Conservation (phyloP, 2,113 vertebrate species). For the Dasypus novemcinctus region DNA sequence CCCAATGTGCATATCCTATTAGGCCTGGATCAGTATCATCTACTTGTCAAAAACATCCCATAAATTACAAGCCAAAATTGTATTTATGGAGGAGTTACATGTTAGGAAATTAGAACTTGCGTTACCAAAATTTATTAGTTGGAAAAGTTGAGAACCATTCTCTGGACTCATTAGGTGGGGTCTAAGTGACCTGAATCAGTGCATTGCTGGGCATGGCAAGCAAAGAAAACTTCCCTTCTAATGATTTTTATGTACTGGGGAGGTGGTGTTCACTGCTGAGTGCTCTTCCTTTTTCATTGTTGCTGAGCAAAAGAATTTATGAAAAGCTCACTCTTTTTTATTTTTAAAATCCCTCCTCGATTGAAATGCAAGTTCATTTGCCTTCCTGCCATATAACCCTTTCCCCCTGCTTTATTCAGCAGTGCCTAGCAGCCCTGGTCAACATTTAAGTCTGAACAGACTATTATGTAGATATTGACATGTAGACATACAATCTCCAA, state of each 20-base stretch:
- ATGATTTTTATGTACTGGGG: constrained; percentile 72
- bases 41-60: background rate
- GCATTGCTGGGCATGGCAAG: constrained; percentile 48
- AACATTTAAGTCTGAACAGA: background rate
- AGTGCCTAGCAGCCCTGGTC: background rate
- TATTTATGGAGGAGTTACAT: constrained; percentile 1
- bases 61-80: background rate
- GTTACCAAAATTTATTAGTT: constrained; percentile 40
- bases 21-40: background rate
- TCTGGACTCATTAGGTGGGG: constrained; percentile 48
- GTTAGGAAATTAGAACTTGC: constrained; percentile 49
- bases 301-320: constrained; percentile 64
- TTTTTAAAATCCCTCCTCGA: constrained; percentile 60
- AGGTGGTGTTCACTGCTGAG: constrained; percentile 65
- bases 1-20: background rate
- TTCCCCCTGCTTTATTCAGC: background rate
- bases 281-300: constrained; percentile 45
- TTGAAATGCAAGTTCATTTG: constrained; percentile 68
- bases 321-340: constrained; percentile 48
- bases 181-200: constrained; percentile 59
- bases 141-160: constrained; percentile 7
- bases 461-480: background rate
- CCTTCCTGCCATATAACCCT: constrained; percentile 8
- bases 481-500: background rate
- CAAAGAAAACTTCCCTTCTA: constrained; percentile 64